Evolutionary conservation across 2,888 invertebrate genomes (phyloP).

Genomic region (Sarcophaga caerulescens): DNA sequence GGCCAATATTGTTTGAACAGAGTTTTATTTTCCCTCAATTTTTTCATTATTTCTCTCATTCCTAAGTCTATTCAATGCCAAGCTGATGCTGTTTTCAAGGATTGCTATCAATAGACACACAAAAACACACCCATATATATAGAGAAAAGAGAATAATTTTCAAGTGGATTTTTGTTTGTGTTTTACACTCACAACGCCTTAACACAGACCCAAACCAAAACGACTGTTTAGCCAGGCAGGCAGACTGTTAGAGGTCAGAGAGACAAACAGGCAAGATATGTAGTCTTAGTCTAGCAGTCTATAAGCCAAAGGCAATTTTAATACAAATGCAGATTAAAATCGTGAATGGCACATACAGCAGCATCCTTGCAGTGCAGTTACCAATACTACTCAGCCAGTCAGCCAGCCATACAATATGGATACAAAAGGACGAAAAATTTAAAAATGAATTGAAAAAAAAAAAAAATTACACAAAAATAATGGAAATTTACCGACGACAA

Average conservation of each 20-base stretch:
- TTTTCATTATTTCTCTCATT: background rate
- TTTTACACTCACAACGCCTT: background rate
- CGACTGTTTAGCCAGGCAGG: no score
- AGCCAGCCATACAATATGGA: no score
- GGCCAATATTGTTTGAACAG: background rate
- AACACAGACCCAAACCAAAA: no score
- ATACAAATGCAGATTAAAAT: conserved; percentile 64
- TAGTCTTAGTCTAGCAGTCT: conserved; percentile 44
- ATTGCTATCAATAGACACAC: conserved; percentile 51
- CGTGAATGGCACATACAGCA: conserved; percentile 44
- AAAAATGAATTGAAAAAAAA: background rate
- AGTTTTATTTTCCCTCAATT: conserved; percentile 7
- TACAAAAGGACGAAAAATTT: no score
- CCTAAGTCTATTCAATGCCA: conserved; percentile 5
- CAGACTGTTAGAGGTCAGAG: no score
- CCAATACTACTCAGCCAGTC: no score
- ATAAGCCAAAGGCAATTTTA: conserved; percentile 64
- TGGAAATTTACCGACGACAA: conserved; percentile 5
- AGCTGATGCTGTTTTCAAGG: conserved; percentile 33
- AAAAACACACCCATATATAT: conserved; percentile 5
- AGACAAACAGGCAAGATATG: no score
- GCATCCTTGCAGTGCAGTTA: background rate
- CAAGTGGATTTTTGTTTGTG: conserved; percentile 23
- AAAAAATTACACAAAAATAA: conserved; percentile 13
- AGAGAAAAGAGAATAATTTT: conserved; percentile 23